Conservation (phyloP, 2,113 vertebrate genomes). For the Ammodramus savannarum region DNA sequence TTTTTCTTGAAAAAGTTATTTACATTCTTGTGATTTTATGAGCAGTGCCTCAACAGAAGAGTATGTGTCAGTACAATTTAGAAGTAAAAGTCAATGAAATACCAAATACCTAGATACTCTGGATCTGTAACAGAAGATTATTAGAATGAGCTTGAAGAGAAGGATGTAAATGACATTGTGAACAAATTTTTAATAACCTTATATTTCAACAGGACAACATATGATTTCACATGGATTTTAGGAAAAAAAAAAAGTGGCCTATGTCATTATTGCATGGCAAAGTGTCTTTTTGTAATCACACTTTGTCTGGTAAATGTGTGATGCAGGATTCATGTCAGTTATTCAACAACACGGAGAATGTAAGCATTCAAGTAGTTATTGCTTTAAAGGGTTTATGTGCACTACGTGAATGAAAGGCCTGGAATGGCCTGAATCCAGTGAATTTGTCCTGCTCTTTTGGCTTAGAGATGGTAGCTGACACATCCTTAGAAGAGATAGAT, state of each 20-base stretch:
- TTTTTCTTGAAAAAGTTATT: not conserved
- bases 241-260: fast-evolving
- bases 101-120: not conserved
- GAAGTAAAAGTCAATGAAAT: not conserved
- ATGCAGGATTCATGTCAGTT: not conserved
- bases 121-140: not conserved
- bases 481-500: not conserved
- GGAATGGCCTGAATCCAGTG: not conserved
- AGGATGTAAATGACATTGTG: not conserved
- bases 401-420: not conserved
- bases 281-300: not conserved
- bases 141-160: not conserved
- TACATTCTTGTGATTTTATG: not conserved
- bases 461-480: not conserved
- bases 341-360: not conserved
- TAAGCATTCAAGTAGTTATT: not conserved
- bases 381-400: not conserved
- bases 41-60: not conserved
- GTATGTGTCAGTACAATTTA: not conserved
- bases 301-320: not conserved
- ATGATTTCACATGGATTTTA: not conserved
- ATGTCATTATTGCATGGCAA: not conserved
- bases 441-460: not conserved
- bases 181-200: not conserved
- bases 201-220: not conserved